A percentile compares a stretch with the other conserved stretches of the same genome.
phyloP scores from a whole-genome alignment of 2,888 invertebrate species.

The Blastobasis adustella region DNA sequence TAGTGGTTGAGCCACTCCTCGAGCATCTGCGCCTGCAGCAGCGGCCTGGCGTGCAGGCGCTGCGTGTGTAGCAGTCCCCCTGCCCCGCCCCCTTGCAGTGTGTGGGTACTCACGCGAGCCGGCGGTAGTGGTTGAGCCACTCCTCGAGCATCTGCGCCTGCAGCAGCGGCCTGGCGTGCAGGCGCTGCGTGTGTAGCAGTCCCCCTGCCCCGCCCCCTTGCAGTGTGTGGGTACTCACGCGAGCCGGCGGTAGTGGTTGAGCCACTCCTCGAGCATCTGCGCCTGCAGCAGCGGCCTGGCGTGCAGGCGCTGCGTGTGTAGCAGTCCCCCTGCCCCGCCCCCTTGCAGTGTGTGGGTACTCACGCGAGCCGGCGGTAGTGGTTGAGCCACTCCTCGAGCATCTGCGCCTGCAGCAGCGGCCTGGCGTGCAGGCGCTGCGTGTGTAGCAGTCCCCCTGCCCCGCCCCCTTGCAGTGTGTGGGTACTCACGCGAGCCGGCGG shows the following conservation, averaged over 20 bases:
- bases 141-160: slow-evolving; percentile 83
- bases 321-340: no score
- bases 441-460: no score
- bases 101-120: slow-evolving; percentile 75
- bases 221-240: slow-evolving; percentile 56
- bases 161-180: slow-evolving; percentile 83
- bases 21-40: slow-evolving; percentile 86
- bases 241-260: slow-evolving; percentile 93
- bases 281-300: slow-evolving; percentile 81
- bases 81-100: no score
- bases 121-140: slow-evolving; percentile 91
- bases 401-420: slow-evolving; percentile 81
- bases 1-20: slow-evolving; percentile 96
- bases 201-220: no score
- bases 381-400: slow-evolving; percentile 88
- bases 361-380: slow-evolving; percentile 83
- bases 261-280: slow-evolving; percentile 92
- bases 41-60: slow-evolving; percentile 52
- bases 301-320: neutral
- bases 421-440: slow-evolving; percentile 86
- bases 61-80: no score
- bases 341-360: no score
- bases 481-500: slow-evolving; percentile 80
- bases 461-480: neutral
- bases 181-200: no score